Evolutionary conservation across 2,888 invertebrate species (phyloP).

Genomic region (Amblyjoppa proteus): DNA sequence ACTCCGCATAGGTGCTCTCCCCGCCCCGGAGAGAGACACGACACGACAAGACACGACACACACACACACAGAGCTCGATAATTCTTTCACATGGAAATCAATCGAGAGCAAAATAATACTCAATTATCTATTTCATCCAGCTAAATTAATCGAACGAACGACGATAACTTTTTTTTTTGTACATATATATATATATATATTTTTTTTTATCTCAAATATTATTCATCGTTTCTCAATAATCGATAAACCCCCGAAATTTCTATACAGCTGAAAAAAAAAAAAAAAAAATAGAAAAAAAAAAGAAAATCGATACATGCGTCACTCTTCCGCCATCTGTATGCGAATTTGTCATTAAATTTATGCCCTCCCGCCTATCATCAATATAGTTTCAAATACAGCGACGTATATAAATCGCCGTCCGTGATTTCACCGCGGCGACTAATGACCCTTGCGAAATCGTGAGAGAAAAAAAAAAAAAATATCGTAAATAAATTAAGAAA

Average conservation of each 20-base stretch:
- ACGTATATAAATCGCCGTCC: constrained; percentile 48
- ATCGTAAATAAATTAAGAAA: constrained; percentile 67
- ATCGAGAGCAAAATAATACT: neutral
- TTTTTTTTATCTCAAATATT: neutral
- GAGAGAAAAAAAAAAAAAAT: constrained; percentile 14
- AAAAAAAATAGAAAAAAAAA: neutral
- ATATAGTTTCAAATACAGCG: constrained; percentile 59
- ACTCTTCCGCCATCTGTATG: constrained; percentile 4
- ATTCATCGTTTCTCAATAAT: neutral
- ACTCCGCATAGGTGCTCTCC: constrained; percentile 42
- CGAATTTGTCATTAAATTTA: constrained; percentile 31
- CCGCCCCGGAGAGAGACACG: neutral
- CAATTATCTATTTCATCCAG: neutral
- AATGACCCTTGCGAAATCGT: constrained; percentile 64
- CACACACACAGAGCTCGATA: neutral
- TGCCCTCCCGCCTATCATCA: constrained; percentile 47
- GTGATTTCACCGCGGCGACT: constrained; percentile 57
- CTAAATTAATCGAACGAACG: neutral
- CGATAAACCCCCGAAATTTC: neutral
- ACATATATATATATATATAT: no score
- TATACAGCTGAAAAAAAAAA: neutral
- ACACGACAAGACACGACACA: no score
- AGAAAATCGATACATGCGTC: neutral
- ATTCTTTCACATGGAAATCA: neutral
- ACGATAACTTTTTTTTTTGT: neutral